Evolutionary conservation across 2,797 vertebrate genomes (phyloP).

Genomic region (Helicolenus hilgendorfi): DNA sequence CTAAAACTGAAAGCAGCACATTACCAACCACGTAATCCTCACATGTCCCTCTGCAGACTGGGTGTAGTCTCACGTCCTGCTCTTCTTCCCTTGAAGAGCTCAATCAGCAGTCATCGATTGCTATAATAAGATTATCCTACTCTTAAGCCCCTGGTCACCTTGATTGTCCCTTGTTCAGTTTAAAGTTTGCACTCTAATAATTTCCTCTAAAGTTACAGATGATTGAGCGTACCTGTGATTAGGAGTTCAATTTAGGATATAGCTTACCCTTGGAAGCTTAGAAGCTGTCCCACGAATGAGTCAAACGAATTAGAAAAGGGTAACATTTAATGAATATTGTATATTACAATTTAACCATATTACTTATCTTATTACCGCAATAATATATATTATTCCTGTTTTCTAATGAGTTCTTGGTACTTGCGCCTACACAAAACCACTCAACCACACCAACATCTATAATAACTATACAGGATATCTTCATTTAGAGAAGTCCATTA

Average conservation of each 20-base stretch:
- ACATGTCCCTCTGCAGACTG: background rate
- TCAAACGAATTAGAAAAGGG: background rate
- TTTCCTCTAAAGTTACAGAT: constrained; percentile 25
- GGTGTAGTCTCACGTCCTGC: background rate
- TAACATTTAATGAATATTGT: background rate
- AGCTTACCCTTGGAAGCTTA: background rate
- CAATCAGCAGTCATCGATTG: constrained; percentile 80
- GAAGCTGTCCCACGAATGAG: background rate
- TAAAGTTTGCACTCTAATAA: constrained; percentile 46
- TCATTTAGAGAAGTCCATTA: constrained; percentile 19
- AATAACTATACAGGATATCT: background rate
- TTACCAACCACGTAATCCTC: background rate
- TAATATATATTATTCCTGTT: background rate
- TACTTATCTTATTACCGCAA: background rate
- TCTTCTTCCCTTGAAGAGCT: constrained; percentile 44
- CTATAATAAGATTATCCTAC: constrained; percentile 80
- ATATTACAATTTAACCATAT: background rate
- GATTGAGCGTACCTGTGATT: background rate
- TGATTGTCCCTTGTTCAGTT: constrained; percentile 69
- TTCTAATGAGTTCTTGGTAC: constrained; percentile 5
- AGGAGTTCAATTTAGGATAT: background rate
- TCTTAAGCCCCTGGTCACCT: constrained; percentile 79
- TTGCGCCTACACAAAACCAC: constrained; percentile 3
- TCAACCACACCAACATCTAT: background rate
- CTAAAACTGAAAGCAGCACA: constrained; percentile 1